Base-by-base conservation (phyloP, 2,113 vertebrate species). In the Lota lota region DNA sequence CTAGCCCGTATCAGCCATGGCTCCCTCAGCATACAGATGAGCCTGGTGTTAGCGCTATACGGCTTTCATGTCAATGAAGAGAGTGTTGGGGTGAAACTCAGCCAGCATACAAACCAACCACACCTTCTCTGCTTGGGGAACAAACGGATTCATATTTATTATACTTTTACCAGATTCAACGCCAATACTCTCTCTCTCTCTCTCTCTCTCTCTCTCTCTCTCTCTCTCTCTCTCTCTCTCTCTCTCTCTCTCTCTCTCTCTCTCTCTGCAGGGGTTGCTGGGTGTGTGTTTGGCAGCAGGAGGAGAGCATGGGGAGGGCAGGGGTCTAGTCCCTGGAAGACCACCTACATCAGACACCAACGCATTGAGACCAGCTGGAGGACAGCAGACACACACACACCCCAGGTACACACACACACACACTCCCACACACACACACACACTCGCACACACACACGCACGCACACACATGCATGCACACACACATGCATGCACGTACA, bases 291-390 rank as follows among this genome's bases (percentile, higher is more conserved):
- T 69, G 94, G 92, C 69, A 94, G 93, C 81, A 94, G 95, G 87
- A 95, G 94, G 87, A 89, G 95, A 60, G 90, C 90, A 75, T 95
- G 93, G 36, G 93, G 94, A 7, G 93, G 93, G 57, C 94, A 90
- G 63, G 93, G 93, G 75, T 90, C 93, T 77, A 95, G 95, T 77
- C 95, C 95, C 0, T 98, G 97, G 97, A 99, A 99, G 79, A 97
- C 95, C n/a, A 93, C 95, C 47, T 99, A 95, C 86, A 96, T 99
- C 14, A 85, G 94, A 75, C 96, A 99, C 16, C 97, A 97, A 78
- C 93, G 95, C 77, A 97, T 99, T 77, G 96, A 99, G 87, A 95
- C 90, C 79, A 97, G 97, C 92, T 99, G 97, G 97, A 94, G 96
- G 80, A 92, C 92, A 85, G 97, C 96, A 36, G 96, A 96, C 63